Evolutionary conservation across 1,140 invertebrate genomes (phyloP).

Genomic region (Xylocopa sonorina): DNA sequence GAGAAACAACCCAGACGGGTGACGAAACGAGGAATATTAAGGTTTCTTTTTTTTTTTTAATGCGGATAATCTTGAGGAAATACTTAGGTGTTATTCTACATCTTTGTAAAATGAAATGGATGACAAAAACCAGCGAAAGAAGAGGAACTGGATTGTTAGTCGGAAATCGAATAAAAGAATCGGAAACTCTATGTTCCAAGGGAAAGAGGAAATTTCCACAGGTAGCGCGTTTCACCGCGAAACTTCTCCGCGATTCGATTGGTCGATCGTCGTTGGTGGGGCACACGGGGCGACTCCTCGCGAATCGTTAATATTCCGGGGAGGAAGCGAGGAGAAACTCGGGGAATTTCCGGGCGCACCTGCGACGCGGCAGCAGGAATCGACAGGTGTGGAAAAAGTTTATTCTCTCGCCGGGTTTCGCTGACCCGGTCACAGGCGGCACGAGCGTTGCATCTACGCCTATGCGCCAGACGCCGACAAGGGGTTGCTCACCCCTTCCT

Average conservation of each 20-base stretch:
- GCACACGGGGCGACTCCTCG: background rate
- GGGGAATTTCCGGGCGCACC: conserved; percentile 34
- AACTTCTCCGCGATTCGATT: background rate
- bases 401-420: conserved; percentile 57
- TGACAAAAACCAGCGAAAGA: no score
- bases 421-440: conserved; percentile 73
- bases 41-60: no score
- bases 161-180: no score
- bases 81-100: no score
- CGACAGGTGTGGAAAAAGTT: conserved; percentile 70
- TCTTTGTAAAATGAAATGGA: no score
- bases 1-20: no score
- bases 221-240: no score
- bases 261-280: background rate
- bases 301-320: conserved; percentile 18
- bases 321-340: background rate
- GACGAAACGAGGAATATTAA: no score
- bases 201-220: no score
- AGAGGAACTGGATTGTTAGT: no score
- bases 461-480: conserved; percentile 75
- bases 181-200: no score
- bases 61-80: no score
- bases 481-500: conserved; percentile 78
- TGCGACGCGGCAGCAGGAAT: conserved; percentile 41
- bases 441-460: conserved; percentile 69